Percentiles rank a stretch among this genome's conserved stretches.
phyloP scores from a whole-genome alignment of 2,113 vertebrate species.

The Electrona antarctica region DNA sequence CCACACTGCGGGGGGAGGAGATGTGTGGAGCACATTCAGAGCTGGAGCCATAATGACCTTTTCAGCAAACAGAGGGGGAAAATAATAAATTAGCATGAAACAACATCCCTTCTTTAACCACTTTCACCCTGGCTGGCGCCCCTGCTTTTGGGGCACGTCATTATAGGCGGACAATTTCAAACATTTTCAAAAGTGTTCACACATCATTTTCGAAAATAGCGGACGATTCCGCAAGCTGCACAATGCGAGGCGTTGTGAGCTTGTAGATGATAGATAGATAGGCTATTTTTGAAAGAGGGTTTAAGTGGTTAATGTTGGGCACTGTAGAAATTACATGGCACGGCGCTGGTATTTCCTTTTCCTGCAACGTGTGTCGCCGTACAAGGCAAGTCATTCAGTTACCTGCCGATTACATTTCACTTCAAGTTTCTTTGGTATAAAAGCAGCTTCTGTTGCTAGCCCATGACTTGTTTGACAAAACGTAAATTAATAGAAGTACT shows the following conservation, averaged over 20 bases:
- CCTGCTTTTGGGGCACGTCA: too few relatives aligned
- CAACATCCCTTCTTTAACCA: conserved; percentile 19
- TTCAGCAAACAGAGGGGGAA: conserved; percentile 14
- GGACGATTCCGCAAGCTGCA: too few relatives aligned
- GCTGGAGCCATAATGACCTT: conserved; percentile 23
- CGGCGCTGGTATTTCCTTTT: conserved; percentile 34
- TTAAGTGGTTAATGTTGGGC: not conserved
- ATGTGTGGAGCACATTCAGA: conserved; percentile 45
- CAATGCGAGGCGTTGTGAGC: too few relatives aligned
- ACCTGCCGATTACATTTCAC: conserved; percentile 12
- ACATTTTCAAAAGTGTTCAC: too few relatives aligned
- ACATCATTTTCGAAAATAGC: too few relatives aligned
- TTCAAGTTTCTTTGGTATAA: conserved; percentile 63
- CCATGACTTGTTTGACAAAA: conserved; percentile 13
- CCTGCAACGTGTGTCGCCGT: conserved; percentile 3
- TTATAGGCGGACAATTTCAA: too few relatives aligned
- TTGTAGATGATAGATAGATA: too few relatives aligned
- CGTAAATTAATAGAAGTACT: not conserved
- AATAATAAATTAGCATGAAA: conserved; percentile 35
- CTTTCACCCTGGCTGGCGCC: too few relatives aligned
- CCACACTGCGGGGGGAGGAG: not conserved
- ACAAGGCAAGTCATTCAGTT: conserved; percentile 17
- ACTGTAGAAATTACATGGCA: conserved; percentile 14
- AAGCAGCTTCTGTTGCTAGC: conserved; percentile 42
- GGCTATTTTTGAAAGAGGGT: not conserved